Conservation (phyloP, 2,888 invertebrate genomes). For the Leuctra nigra region DNA sequence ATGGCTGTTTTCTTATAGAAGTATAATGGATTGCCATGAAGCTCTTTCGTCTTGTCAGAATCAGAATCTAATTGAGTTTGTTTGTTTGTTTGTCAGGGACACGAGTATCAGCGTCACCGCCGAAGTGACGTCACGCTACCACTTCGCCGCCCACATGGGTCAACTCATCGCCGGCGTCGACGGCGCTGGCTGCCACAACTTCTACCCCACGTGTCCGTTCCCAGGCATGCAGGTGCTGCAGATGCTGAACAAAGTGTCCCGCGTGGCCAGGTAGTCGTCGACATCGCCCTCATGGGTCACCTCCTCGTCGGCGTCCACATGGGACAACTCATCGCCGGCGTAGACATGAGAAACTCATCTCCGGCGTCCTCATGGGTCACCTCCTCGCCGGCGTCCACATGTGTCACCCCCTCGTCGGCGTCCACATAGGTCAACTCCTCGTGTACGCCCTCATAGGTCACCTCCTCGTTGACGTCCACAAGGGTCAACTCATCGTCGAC, state of each 20-base stretch:
- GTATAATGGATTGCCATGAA: neutral
- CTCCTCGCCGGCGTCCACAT: too few species aligned
- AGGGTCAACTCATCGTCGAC: conserved; percentile 58
- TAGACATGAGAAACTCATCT: too few species aligned
- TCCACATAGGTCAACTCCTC: too few species aligned
- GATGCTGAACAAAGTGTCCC: conserved; percentile 52
- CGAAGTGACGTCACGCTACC: conserved; percentile 56
- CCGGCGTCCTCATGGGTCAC: too few species aligned
- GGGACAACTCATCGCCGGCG: conserved; percentile 58
- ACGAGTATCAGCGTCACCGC: conserved; percentile 55
- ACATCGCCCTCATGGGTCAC: too few species aligned
- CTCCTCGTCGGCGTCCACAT: too few species aligned
- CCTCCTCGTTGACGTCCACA: too few species aligned
- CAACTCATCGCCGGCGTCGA: conserved; percentile 57
- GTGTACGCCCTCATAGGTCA: too few species aligned
- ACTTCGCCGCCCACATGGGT: conserved; percentile 62
- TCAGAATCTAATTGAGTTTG: too few species aligned
- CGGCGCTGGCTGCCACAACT: conserved; percentile 59
- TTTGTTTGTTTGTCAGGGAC: too few species aligned
- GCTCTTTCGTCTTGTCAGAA: neutral
- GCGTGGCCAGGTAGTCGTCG: neutral
- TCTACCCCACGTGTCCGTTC: conserved; percentile 58
- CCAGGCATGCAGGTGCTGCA: conserved; percentile 54
- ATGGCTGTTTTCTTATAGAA: too few species aligned
- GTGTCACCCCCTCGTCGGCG: too few species aligned